These are phyloP conservation scores for Creontiades dilutus DNA, from an alignment of 2,888 invertebrate genomes.

Conservation along the genomic window DNA sequence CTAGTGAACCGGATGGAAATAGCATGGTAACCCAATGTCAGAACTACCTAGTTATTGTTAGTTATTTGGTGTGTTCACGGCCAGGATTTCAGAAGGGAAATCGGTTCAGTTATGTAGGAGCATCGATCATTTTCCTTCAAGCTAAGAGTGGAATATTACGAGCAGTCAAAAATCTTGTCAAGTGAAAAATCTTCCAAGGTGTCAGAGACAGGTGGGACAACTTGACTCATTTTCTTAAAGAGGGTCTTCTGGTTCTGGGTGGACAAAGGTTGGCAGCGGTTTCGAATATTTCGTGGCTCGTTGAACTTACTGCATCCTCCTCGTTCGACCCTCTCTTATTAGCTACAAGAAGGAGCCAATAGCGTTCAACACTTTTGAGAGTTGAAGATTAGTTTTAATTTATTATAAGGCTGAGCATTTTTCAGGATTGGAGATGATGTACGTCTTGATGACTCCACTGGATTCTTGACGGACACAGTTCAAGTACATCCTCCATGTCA, in stretches of 20 bases:
- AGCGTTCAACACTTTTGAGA: not conserved
- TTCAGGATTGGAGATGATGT: no score
- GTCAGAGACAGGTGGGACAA: conserved; percentile 59
- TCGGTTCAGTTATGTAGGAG: not conserved
- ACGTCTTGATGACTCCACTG: no score
- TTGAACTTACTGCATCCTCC: conserved; percentile 54
- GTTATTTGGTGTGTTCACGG: no score
- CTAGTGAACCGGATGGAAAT: no score
- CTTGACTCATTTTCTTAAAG: conserved; percentile 65
- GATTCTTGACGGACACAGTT: no score
- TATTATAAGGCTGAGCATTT: no score
- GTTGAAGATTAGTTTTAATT: not conserved
- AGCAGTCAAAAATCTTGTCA: not conserved
- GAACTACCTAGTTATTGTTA: no score
- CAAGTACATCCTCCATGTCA: no score
- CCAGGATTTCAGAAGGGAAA: no score
- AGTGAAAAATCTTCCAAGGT: conserved; percentile 33
- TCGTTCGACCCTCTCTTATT: conserved; percentile 43
- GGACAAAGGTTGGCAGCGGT: conserved; percentile 62
- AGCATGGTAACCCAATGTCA: no score
- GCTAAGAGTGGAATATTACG: not conserved
- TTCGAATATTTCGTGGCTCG: conserved; percentile 65
- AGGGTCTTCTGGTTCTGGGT: conserved; percentile 38
- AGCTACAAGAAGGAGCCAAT: not conserved
- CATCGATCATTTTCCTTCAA: conserved; percentile 11